Base-by-base conservation (phyloP, 2,888 invertebrate genomes). In the Phalangium opilio region DNA sequence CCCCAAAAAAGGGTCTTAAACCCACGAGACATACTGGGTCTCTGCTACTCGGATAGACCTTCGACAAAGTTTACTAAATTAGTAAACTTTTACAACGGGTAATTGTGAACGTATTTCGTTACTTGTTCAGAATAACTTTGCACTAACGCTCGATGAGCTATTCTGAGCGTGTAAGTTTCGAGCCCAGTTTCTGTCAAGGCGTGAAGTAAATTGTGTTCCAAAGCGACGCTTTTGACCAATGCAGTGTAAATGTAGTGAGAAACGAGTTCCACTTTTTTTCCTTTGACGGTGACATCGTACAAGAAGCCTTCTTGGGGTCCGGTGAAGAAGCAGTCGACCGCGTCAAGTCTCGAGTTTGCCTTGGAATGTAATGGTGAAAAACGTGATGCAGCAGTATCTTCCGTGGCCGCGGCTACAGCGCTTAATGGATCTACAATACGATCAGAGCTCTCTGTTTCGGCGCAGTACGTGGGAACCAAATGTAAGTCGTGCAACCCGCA, bases 161-260 rank as follows among this genome's bases (percentile, higher is more conserved):
- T 71, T 41, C 78, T 68, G 18, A 76, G 69, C 1, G 82, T 82
- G 59, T 83, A 83, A 0, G 81, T 77, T 64, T 83, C 83, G 38
- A 84, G 69, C 0, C 83, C 82, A 48, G 77, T 77, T 51, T 78
- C 77, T 1, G 82, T 82, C 15, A 83, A 65, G 0, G 81, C 81
- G 61, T 82, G 81, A 51, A 67, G 55, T 50, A 67, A 49, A 47
- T 75, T 75, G 55, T 76, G 73, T 58, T 81, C 80, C 51, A 81
- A 68, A 27, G 75, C 73, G 32, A 81, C 73, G 59, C 75, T 72
- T 52, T 74, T 69, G 15, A 81, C 76, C 3, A 78, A 76, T 1
- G 80, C 77, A 1, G 81, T 81, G 55, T 81, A 81, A 3, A 78
- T 77, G 62, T 82, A 83, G 38, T 71, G 71, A 12, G 76, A 74